phyloP scores from a whole-genome alignment of 2,797 vertebrate species.

The Crax fasciolata region DNA sequence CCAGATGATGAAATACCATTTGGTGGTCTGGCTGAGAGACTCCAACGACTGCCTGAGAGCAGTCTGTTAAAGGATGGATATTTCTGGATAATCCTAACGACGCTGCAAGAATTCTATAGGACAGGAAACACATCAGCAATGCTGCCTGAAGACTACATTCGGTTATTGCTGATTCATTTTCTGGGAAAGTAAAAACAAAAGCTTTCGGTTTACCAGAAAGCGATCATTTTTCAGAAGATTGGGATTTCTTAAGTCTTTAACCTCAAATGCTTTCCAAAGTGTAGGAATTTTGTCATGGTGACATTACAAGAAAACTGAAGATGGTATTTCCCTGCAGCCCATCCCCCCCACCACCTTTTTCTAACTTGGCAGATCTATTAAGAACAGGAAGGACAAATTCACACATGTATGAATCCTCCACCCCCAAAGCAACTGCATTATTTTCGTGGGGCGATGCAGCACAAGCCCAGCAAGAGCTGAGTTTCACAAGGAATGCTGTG shows the following conservation, averaged over 20 bases:
- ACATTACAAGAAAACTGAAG: not conserved
- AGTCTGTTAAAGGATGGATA: not conserved
- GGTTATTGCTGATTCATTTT: not conserved
- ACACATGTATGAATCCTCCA: not conserved
- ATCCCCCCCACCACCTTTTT: not conserved
- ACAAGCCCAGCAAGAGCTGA: not conserved
- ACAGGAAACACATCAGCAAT: not conserved
- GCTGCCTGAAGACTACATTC: not conserved
- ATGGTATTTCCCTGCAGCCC: not conserved
- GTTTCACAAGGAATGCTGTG: not conserved
- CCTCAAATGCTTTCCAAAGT: not conserved
- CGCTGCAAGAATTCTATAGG: not conserved
- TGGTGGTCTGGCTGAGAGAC: not conserved
- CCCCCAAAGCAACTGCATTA: not conserved
- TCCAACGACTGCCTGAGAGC: not conserved
- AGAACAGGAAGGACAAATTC: not conserved
- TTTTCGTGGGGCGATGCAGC: accelerated
- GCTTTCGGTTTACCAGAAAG: not conserved
- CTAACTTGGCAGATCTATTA: not conserved
- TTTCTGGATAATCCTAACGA: not conserved
- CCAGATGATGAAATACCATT: conserved; percentile 6
- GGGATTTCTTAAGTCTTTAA: not conserved
- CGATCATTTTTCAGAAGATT: not conserved
- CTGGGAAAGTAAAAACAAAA: not conserved
- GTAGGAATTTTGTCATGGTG: not conserved